Evolutionary conservation across 2,113 vertebrate species (phyloP).

Genomic region (Tragelaphus scriptus): DNA sequence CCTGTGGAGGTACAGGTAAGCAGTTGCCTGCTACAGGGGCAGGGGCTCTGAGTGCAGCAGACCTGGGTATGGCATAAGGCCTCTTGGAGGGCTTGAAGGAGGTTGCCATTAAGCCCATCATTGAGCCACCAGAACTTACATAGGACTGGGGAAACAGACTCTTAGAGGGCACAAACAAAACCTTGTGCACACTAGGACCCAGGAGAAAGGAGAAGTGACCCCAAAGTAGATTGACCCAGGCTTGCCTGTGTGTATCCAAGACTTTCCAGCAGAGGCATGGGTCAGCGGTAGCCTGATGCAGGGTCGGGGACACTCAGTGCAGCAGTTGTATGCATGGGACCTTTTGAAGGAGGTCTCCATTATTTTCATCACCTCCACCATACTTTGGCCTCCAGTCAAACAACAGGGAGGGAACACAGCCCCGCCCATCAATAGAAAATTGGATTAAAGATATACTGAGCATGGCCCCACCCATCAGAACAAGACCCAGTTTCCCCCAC

Average conservation of each 20-base stretch:
- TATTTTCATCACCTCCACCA: not conserved
- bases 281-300: not conserved
- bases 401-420: not conserved
- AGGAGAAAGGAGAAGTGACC: not conserved
- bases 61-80: not conserved
- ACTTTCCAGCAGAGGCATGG: not conserved
- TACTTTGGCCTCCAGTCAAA: not conserved
- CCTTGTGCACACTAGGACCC: not conserved
- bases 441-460: not conserved
- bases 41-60: not conserved
- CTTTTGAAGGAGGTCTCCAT: not conserved
- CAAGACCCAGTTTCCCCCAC: not conserved
- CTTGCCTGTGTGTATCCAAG: not conserved
- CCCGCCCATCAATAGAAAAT: not conserved
- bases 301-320: not conserved
- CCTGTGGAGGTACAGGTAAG: accelerated
- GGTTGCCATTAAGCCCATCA: not conserved
- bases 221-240: not conserved
- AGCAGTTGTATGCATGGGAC: not conserved
- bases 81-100: not conserved
- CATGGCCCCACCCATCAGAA: not conserved
- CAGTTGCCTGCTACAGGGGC: not conserved
- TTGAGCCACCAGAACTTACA: not conserved
- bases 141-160: not conserved
- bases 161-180: not conserved